A percentile compares a stretch with the other conserved stretches of the same genome.
Evolutionary conservation across 1,140 invertebrate species (phyloP).

Genomic region (Charaxes varanes): DNA sequence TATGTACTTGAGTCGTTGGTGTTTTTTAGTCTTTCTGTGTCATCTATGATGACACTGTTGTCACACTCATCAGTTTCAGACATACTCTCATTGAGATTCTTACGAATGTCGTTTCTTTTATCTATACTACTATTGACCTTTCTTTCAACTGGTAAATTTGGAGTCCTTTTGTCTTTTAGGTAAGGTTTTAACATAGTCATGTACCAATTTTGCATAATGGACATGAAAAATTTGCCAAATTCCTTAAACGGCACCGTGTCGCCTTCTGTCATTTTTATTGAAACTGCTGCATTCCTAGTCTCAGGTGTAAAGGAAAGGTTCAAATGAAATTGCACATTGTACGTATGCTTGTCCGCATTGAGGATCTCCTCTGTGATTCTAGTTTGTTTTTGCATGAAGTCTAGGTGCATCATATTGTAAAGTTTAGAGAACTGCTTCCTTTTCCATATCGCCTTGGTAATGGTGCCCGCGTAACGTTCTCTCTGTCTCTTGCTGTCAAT

Average conservation of each 20-base stretch:
- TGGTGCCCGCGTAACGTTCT: slow-evolving; percentile 26
- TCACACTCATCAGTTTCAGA: slow-evolving; percentile 1
- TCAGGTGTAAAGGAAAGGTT: slow-evolving; percentile 23
- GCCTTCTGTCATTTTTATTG: slow-evolving; percentile 24
- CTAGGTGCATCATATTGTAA: slow-evolving; percentile 12
- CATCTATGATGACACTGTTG: no score
- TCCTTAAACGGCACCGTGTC: slow-evolving; percentile 29
- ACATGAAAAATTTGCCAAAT: slow-evolving; percentile 43
- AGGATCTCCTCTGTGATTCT: slow-evolving; percentile 38
- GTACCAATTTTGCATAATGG: slow-evolving; percentile 34
- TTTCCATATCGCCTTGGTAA: slow-evolving; percentile 43
- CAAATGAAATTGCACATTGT: slow-evolving; percentile 31
- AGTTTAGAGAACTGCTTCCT: slow-evolving; percentile 28
- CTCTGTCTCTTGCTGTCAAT: slow-evolving; percentile 24
- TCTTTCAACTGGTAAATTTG: no score
- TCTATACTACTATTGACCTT: neutral
- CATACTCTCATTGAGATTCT: neutral
- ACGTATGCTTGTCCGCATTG: slow-evolving; percentile 13
- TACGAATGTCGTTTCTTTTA: neutral
- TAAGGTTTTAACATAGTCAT: slow-evolving; percentile 22
- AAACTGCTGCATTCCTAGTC: slow-evolving; percentile 17
- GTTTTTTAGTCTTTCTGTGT: no score
- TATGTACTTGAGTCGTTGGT: no score
- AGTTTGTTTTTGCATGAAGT: slow-evolving; percentile 29
- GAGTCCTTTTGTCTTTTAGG: no score